Percentiles rank a stretch among this genome's conserved stretches.
Conservation (phyloP, 2,797 vertebrate species). For the Hafferia zeledoni region DNA sequence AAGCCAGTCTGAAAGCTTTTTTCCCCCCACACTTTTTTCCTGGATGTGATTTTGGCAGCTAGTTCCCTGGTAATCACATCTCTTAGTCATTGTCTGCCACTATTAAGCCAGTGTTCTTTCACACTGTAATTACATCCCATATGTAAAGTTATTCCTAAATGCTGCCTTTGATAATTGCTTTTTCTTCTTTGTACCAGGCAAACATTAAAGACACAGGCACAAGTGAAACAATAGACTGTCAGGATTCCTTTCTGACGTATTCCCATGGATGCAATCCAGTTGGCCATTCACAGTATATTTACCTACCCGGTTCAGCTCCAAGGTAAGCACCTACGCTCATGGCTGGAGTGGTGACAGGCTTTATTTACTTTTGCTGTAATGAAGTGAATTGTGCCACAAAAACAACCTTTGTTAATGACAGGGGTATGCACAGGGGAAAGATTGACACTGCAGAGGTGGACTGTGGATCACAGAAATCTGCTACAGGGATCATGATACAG, state of each 20-base stretch:
- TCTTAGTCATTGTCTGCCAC: constrained; percentile 62
- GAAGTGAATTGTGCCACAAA: constrained; percentile 41
- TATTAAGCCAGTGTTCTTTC: constrained; percentile 45
- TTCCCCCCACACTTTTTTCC: neutral
- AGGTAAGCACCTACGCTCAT: constrained; percentile 60
- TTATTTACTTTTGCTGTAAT: constrained; percentile 60
- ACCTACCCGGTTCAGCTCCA: constrained; percentile 58
- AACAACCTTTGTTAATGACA: neutral
- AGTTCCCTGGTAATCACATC: constrained; percentile 41
- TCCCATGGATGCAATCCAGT: constrained; percentile 47
- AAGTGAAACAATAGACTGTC: constrained; percentile 58
- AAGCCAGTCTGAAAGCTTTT: neutral
- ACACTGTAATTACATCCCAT: neutral
- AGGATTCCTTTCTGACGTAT: constrained; percentile 46
- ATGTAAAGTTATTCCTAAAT: constrained; percentile 33
- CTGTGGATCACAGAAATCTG: neutral
- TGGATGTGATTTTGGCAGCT: constrained; percentile 40
- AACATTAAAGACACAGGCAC: constrained; percentile 15
- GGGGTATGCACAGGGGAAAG: neutral
- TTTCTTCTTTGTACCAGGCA: constrained; percentile 16
- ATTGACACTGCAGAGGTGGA: neutral
- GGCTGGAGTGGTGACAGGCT: constrained; percentile 56
- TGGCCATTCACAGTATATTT: constrained; percentile 62
- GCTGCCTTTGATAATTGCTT: constrained; percentile 30
- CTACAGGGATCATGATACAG: neutral